A percentile compares a stretch with the other conserved stretches of the same genome.
Evolutionary conservation across 2,113 vertebrate species (phyloP).

Genomic region (Neotragus pygmaeus): DNA sequence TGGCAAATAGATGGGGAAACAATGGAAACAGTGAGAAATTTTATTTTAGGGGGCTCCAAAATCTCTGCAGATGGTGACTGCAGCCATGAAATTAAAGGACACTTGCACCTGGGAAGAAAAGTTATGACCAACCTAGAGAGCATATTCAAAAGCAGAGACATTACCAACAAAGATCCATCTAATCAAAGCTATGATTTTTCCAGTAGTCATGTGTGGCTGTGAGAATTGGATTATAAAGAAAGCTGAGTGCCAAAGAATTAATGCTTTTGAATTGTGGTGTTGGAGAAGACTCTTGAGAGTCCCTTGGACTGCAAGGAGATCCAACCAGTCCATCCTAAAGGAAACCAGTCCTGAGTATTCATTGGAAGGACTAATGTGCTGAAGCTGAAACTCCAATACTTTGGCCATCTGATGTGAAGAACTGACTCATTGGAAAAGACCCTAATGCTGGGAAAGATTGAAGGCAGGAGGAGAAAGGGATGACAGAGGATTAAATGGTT

Average conservation of each 20-base stretch:
- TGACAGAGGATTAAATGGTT: neutral
- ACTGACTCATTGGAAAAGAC: neutral
- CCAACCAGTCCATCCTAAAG: neutral
- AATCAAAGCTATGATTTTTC: neutral
- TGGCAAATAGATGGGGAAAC: neutral
- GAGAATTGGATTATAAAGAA: neutral
- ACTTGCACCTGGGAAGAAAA: neutral
- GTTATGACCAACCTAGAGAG: neutral
- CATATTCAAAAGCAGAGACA: neutral
- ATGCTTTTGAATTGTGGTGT: neutral
- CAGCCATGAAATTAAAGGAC: neutral
- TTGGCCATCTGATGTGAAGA: neutral
- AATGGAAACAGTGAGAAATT: neutral
- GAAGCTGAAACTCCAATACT: neutral
- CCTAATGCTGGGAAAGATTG: neutral
- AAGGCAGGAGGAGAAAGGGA: neutral
- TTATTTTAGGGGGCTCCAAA: neutral
- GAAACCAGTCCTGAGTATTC: neutral
- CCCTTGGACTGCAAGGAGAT: neutral
- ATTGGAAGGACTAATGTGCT: neutral
- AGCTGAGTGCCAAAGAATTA: neutral
- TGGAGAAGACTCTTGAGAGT: neutral
- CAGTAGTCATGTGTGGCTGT: neutral
- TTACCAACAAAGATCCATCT: neutral
- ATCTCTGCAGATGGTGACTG: neutral